Conservation (phyloP, 92 coral and sea anemone genomes). For the Porites cylindrica region DNA sequence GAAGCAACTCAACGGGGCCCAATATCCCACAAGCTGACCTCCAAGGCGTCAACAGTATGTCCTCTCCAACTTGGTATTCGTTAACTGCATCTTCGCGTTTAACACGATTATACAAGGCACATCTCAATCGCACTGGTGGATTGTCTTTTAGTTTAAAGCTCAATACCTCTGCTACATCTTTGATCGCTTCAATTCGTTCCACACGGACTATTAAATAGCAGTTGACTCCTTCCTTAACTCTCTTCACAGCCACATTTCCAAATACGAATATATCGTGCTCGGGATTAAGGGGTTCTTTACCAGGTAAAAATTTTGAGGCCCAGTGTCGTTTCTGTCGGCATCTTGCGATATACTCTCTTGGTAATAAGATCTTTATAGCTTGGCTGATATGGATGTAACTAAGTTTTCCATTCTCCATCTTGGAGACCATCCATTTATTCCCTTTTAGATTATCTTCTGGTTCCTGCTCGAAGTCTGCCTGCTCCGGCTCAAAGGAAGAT, state of each 20-base stretch:
- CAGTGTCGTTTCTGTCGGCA: slow-evolving; percentile 67
- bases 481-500: background rate
- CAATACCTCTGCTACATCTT: slow-evolving; percentile 44
- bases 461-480: slow-evolving; percentile 20
- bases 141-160: slow-evolving; percentile 27
- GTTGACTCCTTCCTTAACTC: slow-evolving; percentile 6
- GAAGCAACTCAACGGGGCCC: no score
- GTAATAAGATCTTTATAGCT: slow-evolving; percentile 51
- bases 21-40: no score
- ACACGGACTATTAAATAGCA: slow-evolving; percentile 31
- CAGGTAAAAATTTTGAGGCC: slow-evolving; percentile 60
- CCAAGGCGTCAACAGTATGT: no score
- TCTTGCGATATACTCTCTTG: slow-evolving; percentile 59
- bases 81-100: no score
- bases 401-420: slow-evolving; percentile 33
- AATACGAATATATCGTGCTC: slow-evolving; percentile 61
- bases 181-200: slow-evolving; percentile 52
- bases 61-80: no score
- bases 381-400: slow-evolving; percentile 46
- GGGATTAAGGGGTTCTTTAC: slow-evolving; percentile 61
- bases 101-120: no score
- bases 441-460: background rate
- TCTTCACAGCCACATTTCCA: slow-evolving; percentile 56
- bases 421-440: slow-evolving; percentile 23
- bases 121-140: no score